Conservation (phyloP, 35 echinoderm and acorn worm genomes). For the Apostichopus parvimensis region DNA sequence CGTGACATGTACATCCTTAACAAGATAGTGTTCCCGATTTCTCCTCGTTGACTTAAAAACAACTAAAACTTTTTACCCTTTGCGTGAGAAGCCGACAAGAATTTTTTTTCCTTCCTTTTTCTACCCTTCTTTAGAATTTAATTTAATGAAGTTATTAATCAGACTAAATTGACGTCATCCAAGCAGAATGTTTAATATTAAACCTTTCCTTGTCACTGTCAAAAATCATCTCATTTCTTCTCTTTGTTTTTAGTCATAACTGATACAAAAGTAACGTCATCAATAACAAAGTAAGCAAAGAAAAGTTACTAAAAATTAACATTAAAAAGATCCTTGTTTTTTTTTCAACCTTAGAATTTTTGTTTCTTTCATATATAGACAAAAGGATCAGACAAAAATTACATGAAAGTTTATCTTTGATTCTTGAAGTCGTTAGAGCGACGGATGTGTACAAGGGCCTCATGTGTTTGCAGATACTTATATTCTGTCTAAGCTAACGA, state of each 20-base stretch:
- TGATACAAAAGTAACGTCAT: neutral
- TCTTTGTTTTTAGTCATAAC: neutral
- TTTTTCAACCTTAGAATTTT: neutral
- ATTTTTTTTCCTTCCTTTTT: too few relatives aligned
- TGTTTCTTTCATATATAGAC: neutral
- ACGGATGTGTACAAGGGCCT: neutral
- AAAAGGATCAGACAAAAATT: neutral
- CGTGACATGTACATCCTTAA: too few relatives aligned
- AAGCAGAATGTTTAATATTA: neutral
- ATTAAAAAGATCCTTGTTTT: neutral
- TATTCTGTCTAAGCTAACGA: conserved; percentile 6
- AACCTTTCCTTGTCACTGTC: neutral
- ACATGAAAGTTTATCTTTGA: neutral
- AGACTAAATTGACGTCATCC: too few relatives aligned
- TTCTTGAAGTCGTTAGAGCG: neutral
- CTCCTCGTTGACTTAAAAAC: too few relatives aligned
- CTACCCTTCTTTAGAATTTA: too few relatives aligned
- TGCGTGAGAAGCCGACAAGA: too few relatives aligned
- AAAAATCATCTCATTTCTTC: neutral
- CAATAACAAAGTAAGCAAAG: neutral
- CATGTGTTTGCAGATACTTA: neutral
- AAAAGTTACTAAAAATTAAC: neutral
- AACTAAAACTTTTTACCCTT: too few relatives aligned
- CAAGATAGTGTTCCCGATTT: too few relatives aligned
- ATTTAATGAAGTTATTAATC: too few relatives aligned